Evolutionary conservation across 1,140 invertebrate species (phyloP).

Genomic region (Lethrus apterus): DNA sequence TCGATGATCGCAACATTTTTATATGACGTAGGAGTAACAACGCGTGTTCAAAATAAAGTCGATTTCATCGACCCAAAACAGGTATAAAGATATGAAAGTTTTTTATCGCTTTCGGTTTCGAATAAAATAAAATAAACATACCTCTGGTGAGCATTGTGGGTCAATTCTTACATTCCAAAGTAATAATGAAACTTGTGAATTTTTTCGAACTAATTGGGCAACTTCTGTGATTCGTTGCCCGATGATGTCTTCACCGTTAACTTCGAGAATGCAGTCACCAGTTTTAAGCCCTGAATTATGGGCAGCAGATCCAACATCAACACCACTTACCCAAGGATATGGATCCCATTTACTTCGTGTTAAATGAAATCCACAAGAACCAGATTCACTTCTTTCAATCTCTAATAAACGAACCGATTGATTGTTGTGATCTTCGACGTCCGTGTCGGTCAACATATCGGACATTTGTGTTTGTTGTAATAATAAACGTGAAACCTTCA

Average conservation of each 20-base stretch:
- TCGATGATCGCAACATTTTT: too few species aligned
- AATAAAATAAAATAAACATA: slow-evolving; percentile 21
- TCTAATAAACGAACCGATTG: slow-evolving; percentile 35
- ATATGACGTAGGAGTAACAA: too few species aligned
- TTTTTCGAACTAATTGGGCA: slow-evolving; percentile 46
- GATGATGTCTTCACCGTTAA: slow-evolving; percentile 54
- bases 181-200: slow-evolving; percentile 39
- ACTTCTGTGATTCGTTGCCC: slow-evolving; percentile 52
- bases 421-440: slow-evolving; percentile 32
- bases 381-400: slow-evolving; percentile 36
- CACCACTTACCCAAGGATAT: slow-evolving; percentile 58
- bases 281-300: slow-evolving; percentile 43
- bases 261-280: slow-evolving; percentile 58
- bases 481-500: too few species aligned
- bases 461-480: too few species aligned
- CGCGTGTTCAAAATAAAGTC: too few species aligned
- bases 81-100: slow-evolving; percentile 3
- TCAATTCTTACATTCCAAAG: slow-evolving; percentile 45
- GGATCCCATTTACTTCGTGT: slow-evolving; percentile 63
- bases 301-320: slow-evolving; percentile 45
- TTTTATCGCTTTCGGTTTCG: too few species aligned
- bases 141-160: slow-evolving; percentile 43
- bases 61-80: background rate
- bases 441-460: slow-evolving; percentile 30
- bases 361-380: slow-evolving; percentile 53